Evolutionary conservation across 2,113 vertebrate species (phyloP).

Genomic region (Amblyornis subalaris): DNA sequence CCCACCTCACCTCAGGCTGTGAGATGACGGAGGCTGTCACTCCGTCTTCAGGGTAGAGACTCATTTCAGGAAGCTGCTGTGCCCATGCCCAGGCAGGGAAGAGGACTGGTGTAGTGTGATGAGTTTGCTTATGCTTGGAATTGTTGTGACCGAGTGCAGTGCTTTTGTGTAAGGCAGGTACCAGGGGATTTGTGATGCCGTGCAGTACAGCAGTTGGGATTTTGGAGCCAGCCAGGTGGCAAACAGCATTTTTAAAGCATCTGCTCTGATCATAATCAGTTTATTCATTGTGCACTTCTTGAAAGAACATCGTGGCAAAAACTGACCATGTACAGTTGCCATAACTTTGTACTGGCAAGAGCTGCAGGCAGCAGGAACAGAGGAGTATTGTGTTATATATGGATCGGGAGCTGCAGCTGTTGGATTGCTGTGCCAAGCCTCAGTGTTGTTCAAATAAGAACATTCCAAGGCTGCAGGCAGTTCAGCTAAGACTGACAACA

Average conservation of each 20-base stretch:
- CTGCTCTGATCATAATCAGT: neutral
- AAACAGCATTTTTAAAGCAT: neutral
- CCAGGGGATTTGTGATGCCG: neutral
- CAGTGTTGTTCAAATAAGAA: neutral
- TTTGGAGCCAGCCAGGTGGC: neutral
- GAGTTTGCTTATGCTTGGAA: neutral
- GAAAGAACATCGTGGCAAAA: neutral
- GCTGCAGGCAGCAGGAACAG: neutral
- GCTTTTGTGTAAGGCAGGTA: neutral
- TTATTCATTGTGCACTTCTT: neutral
- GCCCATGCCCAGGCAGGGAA: neutral
- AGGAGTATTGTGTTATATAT: neutral
- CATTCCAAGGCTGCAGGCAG: neutral
- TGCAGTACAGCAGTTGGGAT: neutral
- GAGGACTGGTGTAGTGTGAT: rapidly evolving
- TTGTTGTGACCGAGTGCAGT: neutral
- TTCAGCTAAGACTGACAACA: neutral
- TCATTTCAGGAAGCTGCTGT: neutral
- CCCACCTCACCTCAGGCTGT: neutral
- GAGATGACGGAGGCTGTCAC: neutral
- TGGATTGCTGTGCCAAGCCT: neutral
- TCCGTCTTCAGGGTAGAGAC: neutral
- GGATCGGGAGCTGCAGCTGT: neutral
- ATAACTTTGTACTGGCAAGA: neutral
- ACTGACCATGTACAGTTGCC: neutral